Evolutionary conservation across 2,113 vertebrate species (phyloP), one percentile per base, ranked within the genome.

Genomic region (Eurystomus gularis): DNA sequence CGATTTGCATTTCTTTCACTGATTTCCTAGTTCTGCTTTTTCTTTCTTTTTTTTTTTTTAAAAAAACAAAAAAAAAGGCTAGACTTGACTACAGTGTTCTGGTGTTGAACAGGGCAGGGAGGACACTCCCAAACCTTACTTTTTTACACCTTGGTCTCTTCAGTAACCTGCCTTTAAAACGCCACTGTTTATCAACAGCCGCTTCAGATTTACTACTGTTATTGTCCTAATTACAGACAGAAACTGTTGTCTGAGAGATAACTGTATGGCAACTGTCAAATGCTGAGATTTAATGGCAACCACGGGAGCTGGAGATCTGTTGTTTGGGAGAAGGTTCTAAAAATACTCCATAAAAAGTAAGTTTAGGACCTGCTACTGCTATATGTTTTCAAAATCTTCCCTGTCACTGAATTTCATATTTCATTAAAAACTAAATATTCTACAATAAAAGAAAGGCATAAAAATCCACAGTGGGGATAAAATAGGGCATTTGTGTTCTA

Each of bases 201-300:
- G 21, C 70, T 85, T 87, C 39, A 66, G 35, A 35, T 82, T 93
- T 91, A 28, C 44, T 72, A 33, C 85, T 79, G 35, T 82, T 82
- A 79, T 26, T 94, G 70, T 93, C 70, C 71, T 90, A 86, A 88
- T 93, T 93, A 62, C 40, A 88, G 81, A 48, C 33, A 82, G 51
- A 91, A 94, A 72, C 61, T 87, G 65, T 79, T 95, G 57, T 91
- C 72, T 86, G 75, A 91, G 78, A 81, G 61, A 75, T 3, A 39
- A 51, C 62, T 90, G 62, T 82, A 93, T 70, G 84, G 93, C 85
- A 94, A 60, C 61, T 94, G 87, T 96, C 88, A 92, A 93, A 57
- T 54, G 35, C 55, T 96, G 93, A 95, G 80, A 79, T 92, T 93
- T 95, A 81, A 80, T 91, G 86, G 82, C 86, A 95, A 33, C 78